These are phyloP conservation scores for Lasiommata megera DNA, from an alignment of 2,888 invertebrate genomes.

Conservation along the genomic window DNA sequence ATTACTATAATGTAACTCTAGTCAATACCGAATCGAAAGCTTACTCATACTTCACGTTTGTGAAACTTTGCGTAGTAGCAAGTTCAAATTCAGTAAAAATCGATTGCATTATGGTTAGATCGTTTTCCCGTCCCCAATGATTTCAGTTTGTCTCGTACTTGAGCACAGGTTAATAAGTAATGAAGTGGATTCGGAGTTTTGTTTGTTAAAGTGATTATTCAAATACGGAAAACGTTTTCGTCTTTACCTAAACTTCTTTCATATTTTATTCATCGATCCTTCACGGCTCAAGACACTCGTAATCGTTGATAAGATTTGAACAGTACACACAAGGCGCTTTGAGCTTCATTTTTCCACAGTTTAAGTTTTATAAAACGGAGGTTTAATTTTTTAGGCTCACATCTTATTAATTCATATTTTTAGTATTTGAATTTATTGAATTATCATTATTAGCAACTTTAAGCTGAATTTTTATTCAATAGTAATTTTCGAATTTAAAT, in stretches of 20 bases:
- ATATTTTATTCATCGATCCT: slow-evolving; percentile 79
- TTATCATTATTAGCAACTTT: too few species aligned
- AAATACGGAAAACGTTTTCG: slow-evolving; percentile 79
- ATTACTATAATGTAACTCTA: too few species aligned
- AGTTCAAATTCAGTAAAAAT: too few species aligned
- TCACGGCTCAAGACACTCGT: slow-evolving; percentile 68
- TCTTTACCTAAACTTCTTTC: slow-evolving; percentile 75
- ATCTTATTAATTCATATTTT: background rate
- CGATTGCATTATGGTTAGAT: slow-evolving; percentile 3
- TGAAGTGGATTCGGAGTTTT: slow-evolving; percentile 75
- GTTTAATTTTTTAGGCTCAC: slow-evolving; percentile 9
- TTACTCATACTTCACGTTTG: too few species aligned
- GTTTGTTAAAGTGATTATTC: slow-evolving; percentile 81
- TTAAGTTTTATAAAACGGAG: slow-evolving; percentile 12
- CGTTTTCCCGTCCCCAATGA: slow-evolving; percentile 20
- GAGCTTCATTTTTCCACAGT: slow-evolving; percentile 20
- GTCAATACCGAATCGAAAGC: too few species aligned
- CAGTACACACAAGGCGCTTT: slow-evolving; percentile 32
- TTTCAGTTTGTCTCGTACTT: slow-evolving; percentile 44
- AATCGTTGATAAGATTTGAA: slow-evolving; percentile 64
- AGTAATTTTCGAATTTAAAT: too few species aligned
- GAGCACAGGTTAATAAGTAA: slow-evolving; percentile 76
- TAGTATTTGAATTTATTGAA: background rate
- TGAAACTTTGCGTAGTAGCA: too few species aligned
- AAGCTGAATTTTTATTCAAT: too few species aligned